These are phyloP conservation scores for Rallus limicola DNA, from an alignment of 2,113 vertebrate genomes.

Conservation along the genomic window DNA sequence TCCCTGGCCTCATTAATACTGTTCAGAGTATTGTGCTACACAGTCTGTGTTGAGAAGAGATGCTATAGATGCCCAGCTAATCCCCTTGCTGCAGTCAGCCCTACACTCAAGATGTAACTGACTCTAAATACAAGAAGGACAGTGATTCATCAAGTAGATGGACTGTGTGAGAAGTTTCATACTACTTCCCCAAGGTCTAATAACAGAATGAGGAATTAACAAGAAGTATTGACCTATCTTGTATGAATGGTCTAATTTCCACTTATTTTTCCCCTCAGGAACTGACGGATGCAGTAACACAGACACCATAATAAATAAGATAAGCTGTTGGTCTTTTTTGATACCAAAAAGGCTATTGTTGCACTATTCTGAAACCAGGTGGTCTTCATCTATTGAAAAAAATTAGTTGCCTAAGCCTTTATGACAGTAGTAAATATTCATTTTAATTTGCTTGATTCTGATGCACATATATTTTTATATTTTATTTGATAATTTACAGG, in stretches of 20 bases:
- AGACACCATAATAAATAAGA: background rate
- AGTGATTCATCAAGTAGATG: background rate
- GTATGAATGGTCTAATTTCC: background rate
- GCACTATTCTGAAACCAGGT: background rate
- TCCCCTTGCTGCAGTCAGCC: background rate
- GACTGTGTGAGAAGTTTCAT: background rate
- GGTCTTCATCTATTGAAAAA: constrained; percentile 2
- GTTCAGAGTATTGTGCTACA: background rate
- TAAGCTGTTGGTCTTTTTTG: background rate
- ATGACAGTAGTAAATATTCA: background rate
- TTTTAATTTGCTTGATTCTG: constrained; percentile 11
- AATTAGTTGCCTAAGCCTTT: background rate
- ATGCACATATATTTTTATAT: constrained; percentile 1
- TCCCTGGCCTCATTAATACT: background rate
- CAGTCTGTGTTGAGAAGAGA: background rate
- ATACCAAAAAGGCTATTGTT: background rate
- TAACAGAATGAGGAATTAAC: background rate
- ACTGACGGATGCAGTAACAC: background rate
- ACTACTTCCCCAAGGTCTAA: background rate
- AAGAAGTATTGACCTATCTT: background rate
- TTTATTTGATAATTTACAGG: constrained; percentile 56
- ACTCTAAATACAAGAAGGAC: background rate
- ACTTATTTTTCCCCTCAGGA: background rate
- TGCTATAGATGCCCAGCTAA: background rate
- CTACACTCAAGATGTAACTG: background rate